phyloP scores from a whole-genome alignment of 2,888 invertebrate genomes.

The Gerosis bhagava region DNA sequence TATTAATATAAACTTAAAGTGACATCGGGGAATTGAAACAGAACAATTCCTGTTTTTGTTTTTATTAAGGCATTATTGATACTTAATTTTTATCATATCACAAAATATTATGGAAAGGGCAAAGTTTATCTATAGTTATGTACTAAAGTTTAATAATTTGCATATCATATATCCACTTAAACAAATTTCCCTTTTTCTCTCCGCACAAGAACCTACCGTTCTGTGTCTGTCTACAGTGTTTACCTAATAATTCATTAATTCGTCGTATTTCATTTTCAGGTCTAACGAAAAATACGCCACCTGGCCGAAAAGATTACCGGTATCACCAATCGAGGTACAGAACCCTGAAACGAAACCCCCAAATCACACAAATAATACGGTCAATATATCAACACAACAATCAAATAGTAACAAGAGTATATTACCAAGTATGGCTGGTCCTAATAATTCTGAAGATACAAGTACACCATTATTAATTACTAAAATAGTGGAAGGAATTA shows the following conservation, averaged over 20 bases:
- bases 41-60: too few relatives aligned
- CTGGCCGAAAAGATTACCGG: conserved; percentile 51
- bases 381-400: conserved; percentile 29
- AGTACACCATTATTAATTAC: conserved; percentile 52
- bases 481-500: conserved; percentile 55
- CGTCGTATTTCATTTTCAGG: conserved; percentile 43
- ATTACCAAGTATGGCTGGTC: conserved; percentile 39
- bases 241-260: too few relatives aligned
- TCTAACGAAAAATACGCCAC: conserved; percentile 46
- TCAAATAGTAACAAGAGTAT: conserved; percentile 30
- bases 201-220: neutral
- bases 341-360: conserved; percentile 39
- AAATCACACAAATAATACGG: conserved; percentile 34
- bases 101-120: too few relatives aligned
- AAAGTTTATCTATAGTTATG: too few relatives aligned
- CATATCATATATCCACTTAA: too few relatives aligned
- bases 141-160: too few relatives aligned
- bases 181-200: too few relatives aligned
- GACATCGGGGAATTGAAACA: too few relatives aligned
- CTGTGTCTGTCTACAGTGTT: too few relatives aligned
- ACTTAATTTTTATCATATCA: too few relatives aligned
- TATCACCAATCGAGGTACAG: conserved; percentile 36
- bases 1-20: too few relatives aligned
- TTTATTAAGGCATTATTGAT: too few relatives aligned
- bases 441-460: conserved; percentile 40